phyloP scores from a whole-genome alignment of 30 jellyfish, hydroid and myxozoan genomes.

The Pseudorhiza aurosa region DNA sequence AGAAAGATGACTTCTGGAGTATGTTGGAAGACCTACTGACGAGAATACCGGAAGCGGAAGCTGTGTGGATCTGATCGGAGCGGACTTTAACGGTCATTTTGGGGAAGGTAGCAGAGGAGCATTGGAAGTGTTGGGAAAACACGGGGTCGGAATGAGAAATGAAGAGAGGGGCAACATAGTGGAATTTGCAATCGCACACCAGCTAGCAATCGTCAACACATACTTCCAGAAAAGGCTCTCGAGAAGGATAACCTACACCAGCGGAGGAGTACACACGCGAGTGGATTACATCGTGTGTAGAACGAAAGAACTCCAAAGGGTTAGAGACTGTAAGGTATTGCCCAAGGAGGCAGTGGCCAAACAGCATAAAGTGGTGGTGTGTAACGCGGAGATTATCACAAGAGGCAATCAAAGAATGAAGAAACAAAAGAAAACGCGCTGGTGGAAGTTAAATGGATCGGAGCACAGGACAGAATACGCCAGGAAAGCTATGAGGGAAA shows the following conservation, averaged over 20 bases:
- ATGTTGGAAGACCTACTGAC: too few species aligned
- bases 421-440: not conserved
- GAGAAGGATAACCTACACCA: not conserved
- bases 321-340: not conserved
- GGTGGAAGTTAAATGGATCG: slow-evolving; percentile 15
- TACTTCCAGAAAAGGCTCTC: slow-evolving; percentile 6
- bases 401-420: too few species aligned
- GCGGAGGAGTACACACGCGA: slow-evolving; percentile 8
- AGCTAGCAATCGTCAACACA: not conserved
- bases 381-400: too few species aligned
- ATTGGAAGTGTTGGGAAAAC: too few species aligned
- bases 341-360: slow-evolving; percentile 11
- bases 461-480: not conserved
- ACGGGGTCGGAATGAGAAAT: too few species aligned
- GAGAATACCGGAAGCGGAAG: too few species aligned
- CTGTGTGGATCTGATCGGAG: too few species aligned
- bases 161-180: not conserved
- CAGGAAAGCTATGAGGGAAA: too few species aligned
- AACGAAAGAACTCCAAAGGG: not conserved
- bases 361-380: not conserved
- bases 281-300: slow-evolving; percentile 15
- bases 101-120: too few species aligned
- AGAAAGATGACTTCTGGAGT: too few species aligned
- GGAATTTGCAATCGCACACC: slow-evolving; percentile 6
- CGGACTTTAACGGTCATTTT: too few species aligned